Evolutionary conservation across 2,888 invertebrate species (phyloP).

Genomic region (Quadriops clusia): DNA sequence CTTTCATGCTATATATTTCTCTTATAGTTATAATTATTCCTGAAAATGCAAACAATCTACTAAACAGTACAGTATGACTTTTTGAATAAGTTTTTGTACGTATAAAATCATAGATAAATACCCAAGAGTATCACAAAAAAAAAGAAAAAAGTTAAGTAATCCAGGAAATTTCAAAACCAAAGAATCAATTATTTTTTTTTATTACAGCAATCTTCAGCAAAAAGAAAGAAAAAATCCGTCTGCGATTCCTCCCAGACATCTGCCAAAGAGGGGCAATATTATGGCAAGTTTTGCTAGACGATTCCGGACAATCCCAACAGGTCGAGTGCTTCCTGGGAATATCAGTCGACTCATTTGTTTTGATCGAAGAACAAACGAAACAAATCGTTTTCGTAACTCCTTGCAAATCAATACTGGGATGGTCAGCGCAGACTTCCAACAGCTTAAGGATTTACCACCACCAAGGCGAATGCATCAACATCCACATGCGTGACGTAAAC

Average conservation of each 20-base stretch:
- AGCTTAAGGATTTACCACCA: slow-evolving; percentile 80
- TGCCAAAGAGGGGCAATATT: slow-evolving; percentile 66
- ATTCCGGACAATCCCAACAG: slow-evolving; percentile 50
- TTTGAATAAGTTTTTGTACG: too few species aligned
- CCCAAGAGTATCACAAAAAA: too few species aligned
- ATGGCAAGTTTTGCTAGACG: slow-evolving; percentile 68
- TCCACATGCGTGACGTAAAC: slow-evolving; percentile 59
- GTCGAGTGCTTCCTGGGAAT: slow-evolving; percentile 76
- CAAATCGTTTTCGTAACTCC: slow-evolving; percentile 81
- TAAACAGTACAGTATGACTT: too few species aligned
- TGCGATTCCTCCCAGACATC: slow-evolving; percentile 61
- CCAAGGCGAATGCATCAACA: slow-evolving; percentile 77
- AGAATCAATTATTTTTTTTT: slow-evolving; percentile 16
- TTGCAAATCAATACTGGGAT: slow-evolving; percentile 65
- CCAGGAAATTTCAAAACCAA: neutral
- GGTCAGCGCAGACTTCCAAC: slow-evolving; percentile 42
- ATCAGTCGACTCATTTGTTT: slow-evolving; percentile 74
- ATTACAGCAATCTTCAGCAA: slow-evolving; percentile 49
- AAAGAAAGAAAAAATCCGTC: slow-evolving; percentile 65
- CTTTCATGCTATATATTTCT: too few species aligned
- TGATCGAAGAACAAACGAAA: slow-evolving; percentile 71
- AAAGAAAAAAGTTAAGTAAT: too few species aligned
- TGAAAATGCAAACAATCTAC: too few species aligned
- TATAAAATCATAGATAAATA: too few species aligned
- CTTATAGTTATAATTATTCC: too few species aligned